Base-by-base conservation (phyloP, 2,888 invertebrate genomes). In the Embidobia sp. region DNA sequence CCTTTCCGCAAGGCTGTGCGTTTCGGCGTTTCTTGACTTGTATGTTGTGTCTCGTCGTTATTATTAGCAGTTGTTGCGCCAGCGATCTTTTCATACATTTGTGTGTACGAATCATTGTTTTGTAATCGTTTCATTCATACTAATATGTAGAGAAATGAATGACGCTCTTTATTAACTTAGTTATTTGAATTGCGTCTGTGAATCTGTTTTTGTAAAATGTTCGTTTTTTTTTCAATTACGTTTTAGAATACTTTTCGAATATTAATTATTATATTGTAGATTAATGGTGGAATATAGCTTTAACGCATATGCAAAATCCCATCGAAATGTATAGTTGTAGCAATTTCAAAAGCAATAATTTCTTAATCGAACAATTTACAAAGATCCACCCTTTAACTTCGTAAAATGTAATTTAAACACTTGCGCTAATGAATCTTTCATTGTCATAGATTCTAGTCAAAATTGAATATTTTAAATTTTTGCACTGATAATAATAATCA, bases 11-110 rank as follows among this genome's bases (percentile, higher is more conserved):
- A 29, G 35, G 22, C 61, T 70, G 40, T 18, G 46, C 42, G 48
- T 59, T 33, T 69, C 49, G 19, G 13, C 35, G 22, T 26, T 46
- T n/a, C 26, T 49, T 37, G 15, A 11, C 42, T 49, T 57, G 35
- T 57, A 22, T 22, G 22, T 51, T 19, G 31, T 35, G 49, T 64
- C 48, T 26, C 53, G 40, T 69, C 46, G 37, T 61, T 69, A 59
- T 53, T 46, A 48, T 63, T 67, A 69, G 37, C 35, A 77, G 61
- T 77, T 61, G 44, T 27, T 66, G 13, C 66, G 40, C 49, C 35
- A 59, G 46, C 37, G 42, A 77, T 8, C 7, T 40, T 63, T 77
- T 69, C 77, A 77, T 70, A 13, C 44, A 72, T 72, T 63, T 77
- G 77, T 77, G 66, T 29, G 73, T 63, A 73, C 13, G 11, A 72